Base-by-base conservation (phyloP, 2,797 vertebrate genomes). In the Pseudocheirus occidentalis region DNA sequence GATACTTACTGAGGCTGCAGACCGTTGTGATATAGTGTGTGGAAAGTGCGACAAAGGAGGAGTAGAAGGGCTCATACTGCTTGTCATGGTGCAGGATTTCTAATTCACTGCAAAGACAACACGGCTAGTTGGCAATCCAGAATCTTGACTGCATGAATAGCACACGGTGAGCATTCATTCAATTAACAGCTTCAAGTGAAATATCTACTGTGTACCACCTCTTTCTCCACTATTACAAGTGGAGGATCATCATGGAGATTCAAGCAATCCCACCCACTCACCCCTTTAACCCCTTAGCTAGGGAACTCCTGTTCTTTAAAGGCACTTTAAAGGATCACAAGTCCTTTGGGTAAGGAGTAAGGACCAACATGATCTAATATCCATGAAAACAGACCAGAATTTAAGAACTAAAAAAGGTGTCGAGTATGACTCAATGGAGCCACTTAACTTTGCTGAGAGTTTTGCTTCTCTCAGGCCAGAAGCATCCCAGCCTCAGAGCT, bases 21-120 rank as follows among this genome's bases (percentile, higher is more conserved):
- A 99, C 99, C 91, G 99, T 99, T 97, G 99, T 99, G 98, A 99
- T 99, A 99, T 99, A 99, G 99, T 99, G 99, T 4, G 99, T 99
- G 97, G 99, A 99, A 95, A 99, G 99, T 3, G 99, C 99, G 98
- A 99, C 99, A 4, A 99, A 99, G 52, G 99, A 99, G 0, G 99
- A 99, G 99, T 99, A 99, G 98, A 99, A 99, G 10, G 99, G 99
- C 98, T 99, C 99, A 24, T 99, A 99, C 95, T 99, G 99, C 98
- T 99, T 99, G 99, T 99, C 99, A 0, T 99, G 99, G 98, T 99
- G 99, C 98, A 99, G 99, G 98, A 99, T 99, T 98, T 99, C 99
- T 13, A 99, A 99, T 98, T 99, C 99, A 98, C 99, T 99, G 99
- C 59, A 98, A 98, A 0, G 81, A 94, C 98, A 97, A 91, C 7